Percentiles rank a stretch among this genome's conserved stretches.
phyloP scores from a whole-genome alignment of 2,113 vertebrate species.

The Pterocles burchelli region DNA sequence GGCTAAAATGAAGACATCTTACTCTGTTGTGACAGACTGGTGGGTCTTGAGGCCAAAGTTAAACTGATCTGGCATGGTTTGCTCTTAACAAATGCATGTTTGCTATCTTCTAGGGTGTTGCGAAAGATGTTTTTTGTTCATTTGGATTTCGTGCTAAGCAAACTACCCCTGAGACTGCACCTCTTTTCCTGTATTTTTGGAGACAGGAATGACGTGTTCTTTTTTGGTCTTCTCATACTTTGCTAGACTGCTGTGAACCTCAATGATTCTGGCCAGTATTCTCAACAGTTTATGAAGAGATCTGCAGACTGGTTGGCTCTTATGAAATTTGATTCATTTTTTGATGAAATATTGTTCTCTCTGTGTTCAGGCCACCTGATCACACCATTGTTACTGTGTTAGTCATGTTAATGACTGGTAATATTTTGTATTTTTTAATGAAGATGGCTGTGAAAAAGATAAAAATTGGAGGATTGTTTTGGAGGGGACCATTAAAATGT shows the following conservation, averaged over 20 bases:
- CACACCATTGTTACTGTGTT: neutral
- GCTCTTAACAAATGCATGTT: neutral
- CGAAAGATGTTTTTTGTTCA: neutral
- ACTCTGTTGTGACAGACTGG: neutral
- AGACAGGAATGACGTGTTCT: neutral
- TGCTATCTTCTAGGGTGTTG: neutral
- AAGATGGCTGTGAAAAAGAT: neutral
- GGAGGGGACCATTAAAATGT: neutral
- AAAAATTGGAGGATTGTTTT: neutral
- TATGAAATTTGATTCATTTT: neutral
- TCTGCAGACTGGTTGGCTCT: neutral
- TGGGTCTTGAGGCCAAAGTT: neutral
- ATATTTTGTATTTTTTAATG: neutral
- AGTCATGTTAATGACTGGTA: neutral
- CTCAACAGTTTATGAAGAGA: neutral
- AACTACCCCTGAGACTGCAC: neutral
- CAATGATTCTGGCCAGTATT: neutral
- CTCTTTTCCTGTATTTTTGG: neutral
- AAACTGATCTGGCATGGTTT: neutral
- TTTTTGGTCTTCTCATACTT: neutral
- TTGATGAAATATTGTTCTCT: neutral
- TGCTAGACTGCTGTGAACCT: neutral
- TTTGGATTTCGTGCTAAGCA: neutral
- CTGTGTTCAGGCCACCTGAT: conserved; percentile 11
- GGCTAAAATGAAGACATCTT: neutral